Evolutionary conservation across 2,113 vertebrate genomes (phyloP).

Genomic region (Struthidea cinerea): DNA sequence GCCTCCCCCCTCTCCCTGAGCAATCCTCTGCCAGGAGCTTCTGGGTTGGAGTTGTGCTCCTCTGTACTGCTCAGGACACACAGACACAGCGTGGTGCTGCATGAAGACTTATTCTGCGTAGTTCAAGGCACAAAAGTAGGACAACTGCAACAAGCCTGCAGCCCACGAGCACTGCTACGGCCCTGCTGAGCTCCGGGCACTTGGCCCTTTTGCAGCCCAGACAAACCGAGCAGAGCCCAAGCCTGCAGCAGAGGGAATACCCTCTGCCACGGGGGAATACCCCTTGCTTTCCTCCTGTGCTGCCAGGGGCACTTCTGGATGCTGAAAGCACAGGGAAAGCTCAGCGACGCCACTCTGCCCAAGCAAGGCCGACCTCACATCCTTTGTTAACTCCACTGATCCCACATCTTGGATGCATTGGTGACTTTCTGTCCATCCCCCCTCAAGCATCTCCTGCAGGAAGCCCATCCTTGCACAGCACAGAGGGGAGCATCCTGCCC

Average conservation of each 20-base stretch:
- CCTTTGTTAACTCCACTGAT: background rate
- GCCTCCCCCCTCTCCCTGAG: background rate
- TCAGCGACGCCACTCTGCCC: background rate
- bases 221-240: background rate
- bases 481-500: background rate
- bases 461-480: background rate
- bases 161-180: background rate
- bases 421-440: background rate
- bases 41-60: background rate
- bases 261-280: rapidly evolving
- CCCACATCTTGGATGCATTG: background rate
- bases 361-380: background rate
- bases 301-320: background rate
- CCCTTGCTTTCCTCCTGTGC: background rate
- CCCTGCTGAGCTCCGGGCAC: background rate
- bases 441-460: background rate
- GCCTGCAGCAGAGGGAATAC: background rate
- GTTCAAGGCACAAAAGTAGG: background rate
- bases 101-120: background rate
- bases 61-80: background rate
- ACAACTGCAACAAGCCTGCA: background rate
- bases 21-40: background rate
- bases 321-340: background rate
- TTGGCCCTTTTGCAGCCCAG: background rate
- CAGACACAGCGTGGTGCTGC: background rate